Percentiles rank a stretch among this genome's conserved stretches.
phyloP scores from a whole-genome alignment of 2,797 vertebrate genomes.

The Poecilia velifera region DNA sequence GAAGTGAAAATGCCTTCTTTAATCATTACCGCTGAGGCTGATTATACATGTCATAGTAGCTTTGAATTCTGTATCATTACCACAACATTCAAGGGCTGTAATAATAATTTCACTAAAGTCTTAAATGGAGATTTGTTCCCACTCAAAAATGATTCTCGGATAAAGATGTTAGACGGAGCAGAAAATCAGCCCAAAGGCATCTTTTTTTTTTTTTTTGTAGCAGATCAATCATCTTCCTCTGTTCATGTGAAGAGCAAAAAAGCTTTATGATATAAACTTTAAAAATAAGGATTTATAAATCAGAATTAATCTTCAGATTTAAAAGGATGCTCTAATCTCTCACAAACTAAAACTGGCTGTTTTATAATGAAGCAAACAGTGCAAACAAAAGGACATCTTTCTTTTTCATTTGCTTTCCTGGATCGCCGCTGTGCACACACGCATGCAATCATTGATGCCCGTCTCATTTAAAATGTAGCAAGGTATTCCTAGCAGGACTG shows the following conservation, averaged over 20 bases:
- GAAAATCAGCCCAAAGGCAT: not conserved
- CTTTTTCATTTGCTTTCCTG: not conserved
- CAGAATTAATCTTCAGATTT: not conserved
- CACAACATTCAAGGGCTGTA: not conserved
- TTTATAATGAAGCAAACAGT: not conserved
- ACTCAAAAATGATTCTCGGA: not conserved
- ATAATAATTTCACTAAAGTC: not conserved
- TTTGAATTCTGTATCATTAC: not conserved
- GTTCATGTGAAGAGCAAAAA: not conserved
- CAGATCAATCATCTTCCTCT: not conserved
- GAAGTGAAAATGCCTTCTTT: not conserved
- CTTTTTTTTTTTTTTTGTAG: not conserved
- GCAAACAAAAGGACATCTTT: not conserved
- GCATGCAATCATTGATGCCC: not conserved
- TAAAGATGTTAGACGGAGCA: not conserved
- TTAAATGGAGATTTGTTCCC: slow-evolving; percentile 3
- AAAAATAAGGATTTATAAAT: not conserved
- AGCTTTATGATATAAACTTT: not conserved
- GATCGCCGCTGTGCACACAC: not conserved
- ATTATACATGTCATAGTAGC: not conserved
- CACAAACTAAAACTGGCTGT: not conserved
- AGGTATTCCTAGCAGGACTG: not conserved
- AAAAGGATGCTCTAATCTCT: not conserved
- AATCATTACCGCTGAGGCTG: not conserved
- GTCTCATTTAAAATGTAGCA: not conserved